Evolutionary conservation across 2,113 vertebrate species (phyloP).

Genomic region (Rhadina sibilatrix): DNA sequence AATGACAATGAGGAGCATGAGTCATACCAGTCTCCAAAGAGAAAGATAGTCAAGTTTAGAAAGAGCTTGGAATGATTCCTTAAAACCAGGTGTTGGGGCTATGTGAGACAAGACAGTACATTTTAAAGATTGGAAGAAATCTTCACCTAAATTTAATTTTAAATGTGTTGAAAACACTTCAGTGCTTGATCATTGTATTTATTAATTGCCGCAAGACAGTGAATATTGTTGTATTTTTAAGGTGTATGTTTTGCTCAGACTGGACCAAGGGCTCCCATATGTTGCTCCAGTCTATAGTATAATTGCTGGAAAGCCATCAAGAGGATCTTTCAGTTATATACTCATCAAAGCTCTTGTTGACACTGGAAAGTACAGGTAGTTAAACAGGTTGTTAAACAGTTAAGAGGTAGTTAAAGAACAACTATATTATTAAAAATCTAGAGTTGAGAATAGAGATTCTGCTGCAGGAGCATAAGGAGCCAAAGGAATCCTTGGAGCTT

Average conservation of each 20-base stretch:
- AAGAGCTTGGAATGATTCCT: background rate
- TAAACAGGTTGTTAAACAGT: background rate
- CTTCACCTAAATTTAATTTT: background rate
- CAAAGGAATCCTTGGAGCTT: background rate
- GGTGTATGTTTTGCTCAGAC: background rate
- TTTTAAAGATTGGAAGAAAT: background rate
- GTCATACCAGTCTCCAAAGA: background rate
- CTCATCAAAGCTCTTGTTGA: background rate
- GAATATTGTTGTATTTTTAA: background rate
- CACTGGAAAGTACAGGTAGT: background rate
- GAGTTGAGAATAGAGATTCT: background rate
- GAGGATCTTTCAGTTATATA: background rate
- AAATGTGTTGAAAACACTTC: slow-evolving; percentile 16
- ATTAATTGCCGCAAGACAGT: background rate
- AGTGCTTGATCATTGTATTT: background rate
- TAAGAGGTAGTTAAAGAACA: background rate
- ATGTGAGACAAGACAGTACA: background rate
- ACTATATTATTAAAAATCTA: background rate
- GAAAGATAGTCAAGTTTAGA: background rate
- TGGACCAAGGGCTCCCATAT: background rate
- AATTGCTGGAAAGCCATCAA: background rate
- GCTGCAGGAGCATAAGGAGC: background rate
- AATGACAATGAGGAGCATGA: background rate
- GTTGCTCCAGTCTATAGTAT: background rate
- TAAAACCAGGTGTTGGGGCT: background rate